Evolutionary conservation across 2,797 vertebrate genomes (phyloP), one percentile per base, ranked within the genome.

Genomic region (Notolepis coatsorum): DNA sequence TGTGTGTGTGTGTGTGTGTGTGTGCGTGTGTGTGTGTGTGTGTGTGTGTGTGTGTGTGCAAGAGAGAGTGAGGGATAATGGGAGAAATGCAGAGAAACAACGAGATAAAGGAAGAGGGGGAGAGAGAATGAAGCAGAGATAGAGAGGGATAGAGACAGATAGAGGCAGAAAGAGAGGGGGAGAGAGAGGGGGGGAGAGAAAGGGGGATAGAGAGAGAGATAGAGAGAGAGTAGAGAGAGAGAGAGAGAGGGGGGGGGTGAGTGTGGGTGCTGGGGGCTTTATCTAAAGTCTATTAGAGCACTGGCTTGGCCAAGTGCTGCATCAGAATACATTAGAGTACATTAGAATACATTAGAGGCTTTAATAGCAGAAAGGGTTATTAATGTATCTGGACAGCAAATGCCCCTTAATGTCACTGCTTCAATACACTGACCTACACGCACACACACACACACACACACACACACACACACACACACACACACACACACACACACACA

Each of bases 301-400:
- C 77, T 75, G 72, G 75, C 78, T 70, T 82, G 73, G 56, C 74
- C 76, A 53, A 69, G 75, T 0, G 43, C 76, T 71, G 81, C 80
- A 82, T 89, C 83, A 71, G 85, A 90, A 90, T 89, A 88, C 86
- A 89, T 88, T 88, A 89, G 75, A 81, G 88, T 84, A 85, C 89
- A 88, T 91, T 86, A 87, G 77, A 89, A 89, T 88, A 89, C 86
- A 89, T 88, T 82, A 91, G 80, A 82, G 83, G 86, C 76, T 88
- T 90, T 86, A 87, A 89, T 82, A 80, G 76, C 80, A 81, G 73
- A 79, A 70, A 80, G 61, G 52, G 82, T 80, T 82, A 79, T 82
- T 85, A 85, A 89, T 83, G 84, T 69, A 85, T 84, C 81, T 81
- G 81, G 82, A 87, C 80, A 75, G 82, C 72, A 76, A 81, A 82